A percentile compares a stretch with the other conserved stretches of the same genome.
Evolutionary conservation across 2,113 vertebrate species (phyloP).

Genomic region (Leuciscus idus): DNA sequence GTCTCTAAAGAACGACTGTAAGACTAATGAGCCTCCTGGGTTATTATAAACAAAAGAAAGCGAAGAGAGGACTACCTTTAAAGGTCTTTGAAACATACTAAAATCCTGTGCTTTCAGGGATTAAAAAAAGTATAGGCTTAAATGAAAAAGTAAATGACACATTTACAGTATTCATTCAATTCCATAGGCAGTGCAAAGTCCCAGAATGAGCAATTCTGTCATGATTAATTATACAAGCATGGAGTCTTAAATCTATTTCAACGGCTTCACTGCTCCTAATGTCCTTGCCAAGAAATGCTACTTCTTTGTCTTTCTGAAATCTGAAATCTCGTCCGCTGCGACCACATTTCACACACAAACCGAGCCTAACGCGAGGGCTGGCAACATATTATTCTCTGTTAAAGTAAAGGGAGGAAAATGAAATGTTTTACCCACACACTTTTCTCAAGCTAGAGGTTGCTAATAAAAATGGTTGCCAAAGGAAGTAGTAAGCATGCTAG

Average conservation of each 20-base stretch:
- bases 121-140: slow-evolving; percentile 29
- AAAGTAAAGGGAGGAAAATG: slow-evolving; percentile 14
- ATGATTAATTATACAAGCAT: slow-evolving; percentile 67
- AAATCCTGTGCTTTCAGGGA: slow-evolving; percentile 52
- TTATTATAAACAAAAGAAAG: slow-evolving; percentile 49
- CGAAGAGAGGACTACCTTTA: not conserved
- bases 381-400: not conserved
- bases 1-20: slow-evolving; percentile 8
- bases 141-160: slow-evolving; percentile 31
- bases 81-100: not conserved
- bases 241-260: slow-evolving; percentile 61
- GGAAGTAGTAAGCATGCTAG: slow-evolving; percentile 11
- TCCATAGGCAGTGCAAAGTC: slow-evolving; percentile 48
- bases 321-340: slow-evolving; percentile 67
- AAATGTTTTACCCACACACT: slow-evolving; percentile 32
- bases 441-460: slow-evolving; percentile 27
- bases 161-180: slow-evolving; percentile 63
- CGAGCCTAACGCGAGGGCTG: slow-evolving; percentile 54
- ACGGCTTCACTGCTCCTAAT: slow-evolving; percentile 56
- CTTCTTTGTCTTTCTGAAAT: slow-evolving; percentile 61
- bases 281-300: slow-evolving; percentile 68
- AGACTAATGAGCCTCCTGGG: slow-evolving; percentile 6
- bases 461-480: slow-evolving; percentile 32
- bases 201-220: slow-evolving; percentile 57
- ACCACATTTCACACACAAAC: slow-evolving; percentile 61